phyloP scores from a whole-genome alignment of 2,888 invertebrate species.

The Rhyacophila evoluta region DNA sequence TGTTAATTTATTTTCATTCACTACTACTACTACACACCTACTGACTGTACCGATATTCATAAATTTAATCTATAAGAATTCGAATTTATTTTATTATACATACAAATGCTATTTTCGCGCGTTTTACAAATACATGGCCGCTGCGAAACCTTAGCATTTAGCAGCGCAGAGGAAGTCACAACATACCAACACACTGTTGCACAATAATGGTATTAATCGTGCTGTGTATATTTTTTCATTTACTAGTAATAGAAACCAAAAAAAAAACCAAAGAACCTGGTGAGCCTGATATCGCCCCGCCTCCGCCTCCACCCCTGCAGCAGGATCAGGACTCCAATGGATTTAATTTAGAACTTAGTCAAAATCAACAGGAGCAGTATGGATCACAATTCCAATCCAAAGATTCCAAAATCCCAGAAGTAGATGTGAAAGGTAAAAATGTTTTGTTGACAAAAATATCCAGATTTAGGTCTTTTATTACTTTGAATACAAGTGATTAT shows the following conservation, averaged over 20 bases:
- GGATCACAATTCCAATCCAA: conserved; percentile 74
- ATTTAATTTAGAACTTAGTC: conserved; percentile 79
- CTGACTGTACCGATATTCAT: too few relatives aligned
- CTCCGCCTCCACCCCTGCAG: conserved; percentile 60
- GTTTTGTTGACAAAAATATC: too few relatives aligned
- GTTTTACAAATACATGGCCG: too few relatives aligned
- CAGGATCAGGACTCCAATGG: conserved; percentile 57
- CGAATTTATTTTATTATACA: too few relatives aligned
- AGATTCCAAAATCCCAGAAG: conserved; percentile 54
- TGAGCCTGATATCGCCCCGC: conserved; percentile 64
- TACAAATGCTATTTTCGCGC: too few relatives aligned
- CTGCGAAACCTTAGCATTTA: not conserved
- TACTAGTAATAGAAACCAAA: conserved; percentile 3
- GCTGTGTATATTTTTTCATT: not conserved
- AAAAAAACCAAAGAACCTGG: conserved; percentile 16
- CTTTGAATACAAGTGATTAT: too few relatives aligned
- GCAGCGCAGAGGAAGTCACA: conserved; percentile 21
- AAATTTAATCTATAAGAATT: too few relatives aligned
- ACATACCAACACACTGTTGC: not conserved
- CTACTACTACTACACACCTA: too few relatives aligned
- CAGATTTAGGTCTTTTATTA: too few relatives aligned
- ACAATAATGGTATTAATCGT: not conserved
- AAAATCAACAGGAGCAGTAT: conserved; percentile 80
- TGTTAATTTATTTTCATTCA: too few relatives aligned
- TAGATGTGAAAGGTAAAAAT: conserved; percentile 63